Evolutionary conservation across 1,140 invertebrate genomes (phyloP), one percentile per base, ranked within the genome.

Genomic region (Oncopodura yosiiana): DNA sequence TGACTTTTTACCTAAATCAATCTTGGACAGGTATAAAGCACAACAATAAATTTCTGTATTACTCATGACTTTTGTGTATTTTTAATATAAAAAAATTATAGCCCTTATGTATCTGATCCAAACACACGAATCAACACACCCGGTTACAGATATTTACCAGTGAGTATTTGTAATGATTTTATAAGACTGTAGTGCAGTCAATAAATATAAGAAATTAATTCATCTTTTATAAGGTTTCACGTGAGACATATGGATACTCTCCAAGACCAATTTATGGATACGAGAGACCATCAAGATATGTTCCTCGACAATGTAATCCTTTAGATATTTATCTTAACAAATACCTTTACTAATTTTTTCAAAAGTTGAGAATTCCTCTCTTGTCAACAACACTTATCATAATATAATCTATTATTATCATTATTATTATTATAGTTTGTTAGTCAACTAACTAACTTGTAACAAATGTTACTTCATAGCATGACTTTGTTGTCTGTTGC

Each of bases 161-260:
- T 34, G n/a, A n/a, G n/a, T n/a, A n/a, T n/a, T n/a, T n/a, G n/a
- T n/a, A n/a, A n/a, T n/a, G n/a, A n/a, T n/a, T n/a, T n/a, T n/a
- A n/a, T n/a, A n/a, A n/a, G n/a, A n/a, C n/a, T n/a, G n/a, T n/a
- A n/a, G n/a, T n/a, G n/a, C n/a, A n/a, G n/a, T n/a, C n/a, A n/a
- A n/a, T n/a, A n/a, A n/a, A n/a, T n/a, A n/a, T n/a, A n/a, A n/a
- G n/a, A n/a, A n/a, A n/a, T n/a, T n/a, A n/a, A n/a, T n/a, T n/a
- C n/a, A n/a, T n/a, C n/a, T n/a, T n/a, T n/a, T n/a, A n/a, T n/a
- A n/a, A n/a, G n/a, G 80, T 90, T 63, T 86, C 86, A 70, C 81
- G 86, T 63, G 86, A 90, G 68, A 85, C 81, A 66, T 90, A 90
- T 73, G 86, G 86, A 56, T 87, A 88, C 73, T 85, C 85, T 57